Evolutionary conservation across 2,888 invertebrate genomes (phyloP), one percentile per base, ranked within the genome.

Genomic region (Trichogramma dendrolimi): DNA sequence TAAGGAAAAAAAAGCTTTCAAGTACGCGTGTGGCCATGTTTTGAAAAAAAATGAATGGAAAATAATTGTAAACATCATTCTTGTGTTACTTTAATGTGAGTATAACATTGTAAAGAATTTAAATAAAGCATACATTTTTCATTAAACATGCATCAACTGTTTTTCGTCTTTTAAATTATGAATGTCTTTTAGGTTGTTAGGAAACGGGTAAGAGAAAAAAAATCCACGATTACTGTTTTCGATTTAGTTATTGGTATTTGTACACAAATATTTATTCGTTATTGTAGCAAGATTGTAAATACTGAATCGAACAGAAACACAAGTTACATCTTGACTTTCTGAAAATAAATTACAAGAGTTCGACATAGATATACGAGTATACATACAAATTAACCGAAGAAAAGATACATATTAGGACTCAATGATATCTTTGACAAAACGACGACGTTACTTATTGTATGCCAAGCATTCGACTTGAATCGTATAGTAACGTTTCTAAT

Each of bases 11-110:
- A 69, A 71, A 74, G 72, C 73, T 27, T 55, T 50, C 55, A 38
- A 71, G 75, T 74, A 74, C 71, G 73, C 71, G 73, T 74, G 73
- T 52, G 56, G 71, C 73, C 74, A 75, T 75, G 76, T 76, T 75
- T 83, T 84, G 83, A 83, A 81, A 83, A 80, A 81, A 81, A 82
- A 83, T 83, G 83, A 83, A 83, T 82, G 83, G 83, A 84, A 83
- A 82, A 82, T 84, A 82, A 85, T 83, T 85, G 85, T 85, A 84
- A 85, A 84, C 84, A 84, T 84, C 83, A 27, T 27, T 84, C 83
- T 84, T 85, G 84, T 84, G 83, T 78, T 79, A 82, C 81, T 81
- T 82, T 84, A 82, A 78, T 77, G 84, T 85, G 83, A 85, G 84
- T 84, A 84, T 83, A 83, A 84, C 83, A 84, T 72, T 84, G 84